A percentile compares a stretch with the other conserved stretches of the same genome.
These are phyloP conservation scores for Selenia dentaria DNA, from an alignment of 2,888 invertebrate species.

Conservation along the genomic window DNA sequence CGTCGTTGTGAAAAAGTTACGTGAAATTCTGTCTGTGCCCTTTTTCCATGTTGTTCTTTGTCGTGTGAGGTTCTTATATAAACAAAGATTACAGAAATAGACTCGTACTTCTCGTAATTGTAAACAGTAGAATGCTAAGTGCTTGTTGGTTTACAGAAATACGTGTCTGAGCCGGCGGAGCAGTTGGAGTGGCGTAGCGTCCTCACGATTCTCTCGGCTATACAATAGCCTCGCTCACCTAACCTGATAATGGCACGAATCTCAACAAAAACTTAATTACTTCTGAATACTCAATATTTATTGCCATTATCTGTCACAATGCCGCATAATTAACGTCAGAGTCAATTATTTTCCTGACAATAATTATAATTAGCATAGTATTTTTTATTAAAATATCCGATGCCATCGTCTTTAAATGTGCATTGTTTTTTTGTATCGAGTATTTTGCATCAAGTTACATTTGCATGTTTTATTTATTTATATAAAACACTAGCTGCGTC, in stretches of 20 bases:
- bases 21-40: neutral
- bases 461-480: too few species aligned
- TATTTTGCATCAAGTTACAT: too few species aligned
- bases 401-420: conserved; percentile 31
- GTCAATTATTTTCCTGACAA: conserved; percentile 16
- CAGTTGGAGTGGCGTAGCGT: neutral
- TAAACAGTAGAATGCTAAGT: conserved; percentile 12
- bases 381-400: conserved; percentile 17
- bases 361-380: conserved; percentile 22
- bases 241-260: conserved; percentile 20
- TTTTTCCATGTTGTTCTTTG: conserved; percentile 2
- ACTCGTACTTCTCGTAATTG: conserved; percentile 18
- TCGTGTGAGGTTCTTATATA: conserved; percentile 7
- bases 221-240: conserved; percentile 1
- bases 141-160: conserved; percentile 12
- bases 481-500: too few species aligned
- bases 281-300: conserved; percentile 11
- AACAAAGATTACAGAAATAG: conserved; percentile 24
- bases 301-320: conserved; percentile 9
- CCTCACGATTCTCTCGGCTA: neutral
- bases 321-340: conserved; percentile 12
- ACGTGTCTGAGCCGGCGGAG: conserved; percentile 15
- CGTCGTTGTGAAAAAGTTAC: conserved; percentile 1
- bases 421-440: neutral
- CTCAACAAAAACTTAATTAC: conserved; percentile 13